phyloP scores from a whole-genome alignment of 2,888 invertebrate genomes.

The Panzeria rudis region DNA sequence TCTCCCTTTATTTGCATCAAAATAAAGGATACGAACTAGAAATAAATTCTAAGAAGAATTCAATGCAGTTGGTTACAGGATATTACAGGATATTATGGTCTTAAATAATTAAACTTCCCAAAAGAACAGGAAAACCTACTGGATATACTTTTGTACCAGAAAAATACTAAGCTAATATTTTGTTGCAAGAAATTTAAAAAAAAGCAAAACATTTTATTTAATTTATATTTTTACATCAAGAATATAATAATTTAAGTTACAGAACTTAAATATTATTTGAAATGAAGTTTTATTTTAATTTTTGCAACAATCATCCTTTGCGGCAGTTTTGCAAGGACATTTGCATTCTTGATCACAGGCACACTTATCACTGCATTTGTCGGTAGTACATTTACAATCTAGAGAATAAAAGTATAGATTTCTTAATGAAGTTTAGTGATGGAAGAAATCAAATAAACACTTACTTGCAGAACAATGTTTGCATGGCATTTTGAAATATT shows the following conservation, averaged over 20 bases:
- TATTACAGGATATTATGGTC: constrained; percentile 71
- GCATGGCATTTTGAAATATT: constrained; percentile 76
- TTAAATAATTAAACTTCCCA: constrained; percentile 65
- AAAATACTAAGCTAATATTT: constrained; percentile 24
- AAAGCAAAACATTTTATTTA: constrained; percentile 36
- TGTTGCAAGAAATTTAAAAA: constrained; percentile 12
- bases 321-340: constrained; percentile 75
- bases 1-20: constrained; percentile 30
- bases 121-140: constrained; percentile 4
- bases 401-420: not conserved
- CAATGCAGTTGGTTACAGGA: constrained; percentile 66
- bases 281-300: constrained; percentile 26
- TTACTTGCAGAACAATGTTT: constrained; percentile 78
- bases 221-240: not conserved
- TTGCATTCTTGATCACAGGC: constrained; percentile 78
- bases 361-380: constrained; percentile 78
- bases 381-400: constrained; percentile 79
- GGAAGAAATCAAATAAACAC: constrained; percentile 54
- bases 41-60: constrained; percentile 66
- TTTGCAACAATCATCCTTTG: constrained; percentile 74
- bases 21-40: constrained; percentile 39
- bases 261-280: not conserved
- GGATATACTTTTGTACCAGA: not conserved
- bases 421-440: not conserved
- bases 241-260: not conserved